Percentiles rank a stretch among this genome's conserved stretches.
Evolutionary conservation across 2,113 vertebrate species (phyloP).

Genomic region (Anolis sagrei): DNA sequence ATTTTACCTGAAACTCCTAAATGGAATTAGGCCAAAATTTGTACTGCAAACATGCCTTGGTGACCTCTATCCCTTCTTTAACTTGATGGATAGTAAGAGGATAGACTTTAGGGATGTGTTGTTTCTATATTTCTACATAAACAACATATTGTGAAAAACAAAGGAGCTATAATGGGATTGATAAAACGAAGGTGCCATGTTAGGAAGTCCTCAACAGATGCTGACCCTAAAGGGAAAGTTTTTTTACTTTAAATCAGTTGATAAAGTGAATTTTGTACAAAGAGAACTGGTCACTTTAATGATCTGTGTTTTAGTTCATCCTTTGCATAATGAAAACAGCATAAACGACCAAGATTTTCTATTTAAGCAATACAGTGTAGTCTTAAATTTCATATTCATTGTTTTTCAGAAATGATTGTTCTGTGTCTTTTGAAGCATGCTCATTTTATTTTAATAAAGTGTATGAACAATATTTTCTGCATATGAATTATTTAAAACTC

Average conservation of each 20-base stretch:
- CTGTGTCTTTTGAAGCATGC: slow-evolving; percentile 67
- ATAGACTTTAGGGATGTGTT: slow-evolving; percentile 5
- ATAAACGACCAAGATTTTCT: slow-evolving; percentile 56
- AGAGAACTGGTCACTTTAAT: slow-evolving; percentile 48
- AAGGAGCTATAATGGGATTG: slow-evolving; percentile 30
- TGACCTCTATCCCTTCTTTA: background rate
- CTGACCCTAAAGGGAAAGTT: slow-evolving; percentile 32
- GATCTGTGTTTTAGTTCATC: slow-evolving; percentile 31
- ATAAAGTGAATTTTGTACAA: slow-evolving; percentile 32
- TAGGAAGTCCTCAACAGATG: slow-evolving; percentile 35
- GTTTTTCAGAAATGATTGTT: slow-evolving; percentile 57
- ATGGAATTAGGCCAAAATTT: background rate
- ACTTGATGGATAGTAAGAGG: background rate
- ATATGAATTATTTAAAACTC: slow-evolving; percentile 4
- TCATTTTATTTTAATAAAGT: slow-evolving; percentile 75
- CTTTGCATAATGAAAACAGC: slow-evolving; percentile 37
- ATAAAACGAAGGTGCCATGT: slow-evolving; percentile 25
- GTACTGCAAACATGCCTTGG: background rate
- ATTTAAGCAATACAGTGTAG: slow-evolving; percentile 58
- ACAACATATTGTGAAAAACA: slow-evolving; percentile 23
- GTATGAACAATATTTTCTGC: slow-evolving; percentile 45
- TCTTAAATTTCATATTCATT: slow-evolving; percentile 64
- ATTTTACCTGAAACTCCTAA: no score
- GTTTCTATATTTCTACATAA: slow-evolving; percentile 28
- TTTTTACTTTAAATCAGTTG: slow-evolving; percentile 29